A percentile compares a stretch with the other conserved stretches of the same genome.
Evolutionary conservation across 2,113 vertebrate species (phyloP).

Genomic region (Podarcis cretensis): DNA sequence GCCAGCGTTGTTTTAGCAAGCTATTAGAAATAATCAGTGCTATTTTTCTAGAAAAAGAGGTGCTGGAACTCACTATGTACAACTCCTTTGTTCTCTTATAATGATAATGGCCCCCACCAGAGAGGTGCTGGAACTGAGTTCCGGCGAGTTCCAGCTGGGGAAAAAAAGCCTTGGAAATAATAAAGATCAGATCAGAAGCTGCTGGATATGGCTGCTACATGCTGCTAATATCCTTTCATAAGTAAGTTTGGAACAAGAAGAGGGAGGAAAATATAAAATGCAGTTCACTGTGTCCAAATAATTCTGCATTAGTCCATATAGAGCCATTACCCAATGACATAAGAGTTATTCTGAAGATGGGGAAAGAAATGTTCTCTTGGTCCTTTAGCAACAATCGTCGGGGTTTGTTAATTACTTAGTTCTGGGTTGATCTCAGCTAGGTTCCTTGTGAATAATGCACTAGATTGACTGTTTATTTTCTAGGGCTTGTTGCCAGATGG

Average conservation of each 20-base stretch:
- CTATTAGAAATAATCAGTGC: background rate
- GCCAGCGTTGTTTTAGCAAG: constrained; percentile 44
- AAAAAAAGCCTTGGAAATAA: background rate
- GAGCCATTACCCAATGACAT: constrained; percentile 42
- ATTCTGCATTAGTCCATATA: background rate
- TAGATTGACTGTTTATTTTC: constrained; percentile 70
- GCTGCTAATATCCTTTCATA: background rate
- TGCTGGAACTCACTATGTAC: too few relatives aligned
- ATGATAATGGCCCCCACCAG: too few relatives aligned
- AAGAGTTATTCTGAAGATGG: constrained; percentile 46
- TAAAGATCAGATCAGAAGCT: background rate
- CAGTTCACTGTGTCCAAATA: constrained; percentile 19
- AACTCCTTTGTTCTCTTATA: too few relatives aligned
- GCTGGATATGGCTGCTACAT: background rate
- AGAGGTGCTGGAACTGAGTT: too few relatives aligned
- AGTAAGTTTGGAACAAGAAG: background rate
- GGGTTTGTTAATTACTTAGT: constrained; percentile 57
- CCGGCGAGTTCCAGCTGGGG: too few relatives aligned
- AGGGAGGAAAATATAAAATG: constrained; percentile 11
- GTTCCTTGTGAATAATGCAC: constrained; percentile 63
- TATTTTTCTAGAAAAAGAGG: too few relatives aligned
- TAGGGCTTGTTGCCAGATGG: constrained; percentile 59
- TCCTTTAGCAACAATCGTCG: constrained; percentile 43
- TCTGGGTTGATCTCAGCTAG: constrained; percentile 65
- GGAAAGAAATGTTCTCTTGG: constrained; percentile 38